A percentile compares a stretch with the other conserved stretches of the same genome.
Evolutionary conservation across 2,888 invertebrate genomes (phyloP).

Genomic region (Ypsolopha scabrella): DNA sequence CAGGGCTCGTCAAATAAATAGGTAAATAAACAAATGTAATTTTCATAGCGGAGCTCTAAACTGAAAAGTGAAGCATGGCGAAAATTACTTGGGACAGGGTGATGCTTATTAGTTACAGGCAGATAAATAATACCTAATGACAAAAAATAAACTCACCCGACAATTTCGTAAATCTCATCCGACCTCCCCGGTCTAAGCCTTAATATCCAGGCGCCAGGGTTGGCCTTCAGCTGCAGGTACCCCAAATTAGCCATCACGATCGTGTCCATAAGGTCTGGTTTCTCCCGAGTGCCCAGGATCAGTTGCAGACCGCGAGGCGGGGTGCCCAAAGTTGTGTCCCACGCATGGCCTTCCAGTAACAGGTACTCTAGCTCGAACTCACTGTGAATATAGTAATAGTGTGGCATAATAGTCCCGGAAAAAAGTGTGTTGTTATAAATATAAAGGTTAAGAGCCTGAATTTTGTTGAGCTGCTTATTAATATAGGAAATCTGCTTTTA

Average conservation of each 20-base stretch:
- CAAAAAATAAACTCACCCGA: slow-evolving; percentile 59
- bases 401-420: background rate
- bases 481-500: too few relatives aligned
- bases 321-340: slow-evolving; percentile 89
- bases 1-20: too few relatives aligned
- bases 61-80: too few relatives aligned
- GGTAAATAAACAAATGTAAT: too few relatives aligned
- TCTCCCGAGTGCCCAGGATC: slow-evolving; percentile 86
- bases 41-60: too few relatives aligned
- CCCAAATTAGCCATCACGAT: slow-evolving; percentile 99
- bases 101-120: too few relatives aligned
- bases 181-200: slow-evolving; percentile 93
- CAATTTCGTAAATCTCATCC: slow-evolving; percentile 94
- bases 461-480: too few relatives aligned
- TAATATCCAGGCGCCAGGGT: slow-evolving; percentile 96
- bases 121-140: background rate
- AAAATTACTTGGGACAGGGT: too few relatives aligned
- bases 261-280: slow-evolving; percentile 89
- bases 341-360: slow-evolving; percentile 95
- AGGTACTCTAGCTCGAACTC: slow-evolving; percentile 97
- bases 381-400: slow-evolving; percentile 57
- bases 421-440: too few relatives aligned
- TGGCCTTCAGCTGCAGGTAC: slow-evolving; percentile 96
- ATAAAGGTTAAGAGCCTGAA: too few relatives aligned
- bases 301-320: slow-evolving; percentile 98